Conservation (phyloP, 2,113 vertebrate genomes). For the Stomatorhinus ivindoensis region DNA sequence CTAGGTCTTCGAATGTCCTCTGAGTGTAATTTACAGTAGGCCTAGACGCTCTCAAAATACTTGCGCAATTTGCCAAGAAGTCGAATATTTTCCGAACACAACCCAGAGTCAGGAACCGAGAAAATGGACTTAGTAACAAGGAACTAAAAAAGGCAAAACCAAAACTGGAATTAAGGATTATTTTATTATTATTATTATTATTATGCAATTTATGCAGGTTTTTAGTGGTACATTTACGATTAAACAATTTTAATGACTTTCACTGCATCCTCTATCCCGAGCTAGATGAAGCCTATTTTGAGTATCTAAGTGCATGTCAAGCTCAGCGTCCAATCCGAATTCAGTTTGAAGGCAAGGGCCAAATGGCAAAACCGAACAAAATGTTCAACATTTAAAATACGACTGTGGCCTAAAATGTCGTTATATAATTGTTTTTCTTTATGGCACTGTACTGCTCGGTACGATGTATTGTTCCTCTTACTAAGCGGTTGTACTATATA, state of each 20-base stretch:
- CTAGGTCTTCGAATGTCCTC: background rate
- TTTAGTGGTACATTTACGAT: background rate
- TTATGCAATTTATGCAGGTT: background rate
- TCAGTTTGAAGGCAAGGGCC: background rate
- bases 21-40: background rate
- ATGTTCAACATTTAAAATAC: background rate
- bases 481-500: background rate
- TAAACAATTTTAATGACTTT: background rate
- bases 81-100: background rate
- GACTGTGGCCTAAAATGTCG: background rate
- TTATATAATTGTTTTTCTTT: background rate
- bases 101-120: background rate
- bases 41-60: background rate
- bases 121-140: background rate
- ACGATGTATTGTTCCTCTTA: background rate
- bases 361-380: background rate
- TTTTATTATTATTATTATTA: background rate
- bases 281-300: background rate
- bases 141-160: background rate
- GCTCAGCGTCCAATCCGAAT: background rate
- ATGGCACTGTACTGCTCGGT: background rate
- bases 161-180: background rate
- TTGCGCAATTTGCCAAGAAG: background rate
- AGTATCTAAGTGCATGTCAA: background rate
- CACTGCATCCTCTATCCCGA: background rate